These are phyloP conservation scores for Melanotaenia pygmaea DNA, from an alignment of 2,797 vertebrate species.

Conservation along the genomic window DNA sequence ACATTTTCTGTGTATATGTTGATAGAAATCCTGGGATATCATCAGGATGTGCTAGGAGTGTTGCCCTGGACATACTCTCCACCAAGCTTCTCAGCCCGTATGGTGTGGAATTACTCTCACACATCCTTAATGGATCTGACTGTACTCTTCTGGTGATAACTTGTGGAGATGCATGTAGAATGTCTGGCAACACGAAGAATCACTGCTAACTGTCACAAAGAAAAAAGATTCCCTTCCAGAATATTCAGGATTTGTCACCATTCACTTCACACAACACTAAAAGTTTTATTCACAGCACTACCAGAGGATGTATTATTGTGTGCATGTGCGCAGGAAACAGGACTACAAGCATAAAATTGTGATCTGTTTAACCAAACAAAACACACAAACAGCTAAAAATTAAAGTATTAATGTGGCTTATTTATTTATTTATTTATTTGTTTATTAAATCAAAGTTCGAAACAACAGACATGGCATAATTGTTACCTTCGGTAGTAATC, in stretches of 20 bases:
- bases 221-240: not conserved
- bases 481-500: not conserved
- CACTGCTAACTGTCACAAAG: not conserved
- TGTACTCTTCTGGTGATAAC: not conserved
- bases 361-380: not conserved
- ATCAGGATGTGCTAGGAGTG: constrained; percentile 15
- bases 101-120: not conserved
- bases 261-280: not conserved
- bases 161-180: not conserved
- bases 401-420: too few relatives aligned
- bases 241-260: not conserved
- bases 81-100: constrained; percentile 7
- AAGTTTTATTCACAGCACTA: not conserved
- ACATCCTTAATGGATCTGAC: not conserved
- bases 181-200: not conserved
- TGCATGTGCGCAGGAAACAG: not conserved
- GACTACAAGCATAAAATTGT: not conserved
- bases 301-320: not conserved
- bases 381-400: not conserved
- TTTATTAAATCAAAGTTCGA: not conserved
- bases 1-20: not conserved
- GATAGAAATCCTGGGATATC: constrained; percentile 4
- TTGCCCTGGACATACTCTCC: constrained; percentile 13
- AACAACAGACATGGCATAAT: not conserved
- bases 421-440: not conserved